A percentile compares a stretch with the other conserved stretches of the same genome.
phyloP scores from a whole-genome alignment of 1,140 invertebrate species.

The Theocolax elegans region DNA sequence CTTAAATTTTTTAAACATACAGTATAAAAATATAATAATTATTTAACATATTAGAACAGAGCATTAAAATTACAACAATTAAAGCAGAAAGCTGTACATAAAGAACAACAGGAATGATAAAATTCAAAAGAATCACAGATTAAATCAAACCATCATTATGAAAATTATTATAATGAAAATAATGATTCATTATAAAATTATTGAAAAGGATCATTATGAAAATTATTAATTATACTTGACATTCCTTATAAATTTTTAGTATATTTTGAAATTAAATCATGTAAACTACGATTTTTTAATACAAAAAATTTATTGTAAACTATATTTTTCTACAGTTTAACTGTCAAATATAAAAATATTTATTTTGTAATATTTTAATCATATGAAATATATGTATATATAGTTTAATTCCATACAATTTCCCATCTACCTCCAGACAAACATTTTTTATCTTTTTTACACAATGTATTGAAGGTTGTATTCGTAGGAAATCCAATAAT shows the following conservation, averaged over 20 bases:
- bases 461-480: constrained; percentile 91
- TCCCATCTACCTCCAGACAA: constrained; percentile 53
- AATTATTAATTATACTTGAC: too few relatives aligned
- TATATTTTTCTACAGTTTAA: too few relatives aligned
- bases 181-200: neutral
- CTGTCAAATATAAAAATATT: too few relatives aligned
- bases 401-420: constrained; percentile 54
- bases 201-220: too few relatives aligned
- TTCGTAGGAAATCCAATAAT: constrained; percentile 85
- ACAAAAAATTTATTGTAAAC: too few relatives aligned
- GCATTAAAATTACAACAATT: constrained; percentile 59
- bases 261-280: too few relatives aligned
- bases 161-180: neutral
- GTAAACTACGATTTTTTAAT: too few relatives aligned
- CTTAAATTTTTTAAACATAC: constrained; percentile 19
- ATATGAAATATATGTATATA: too few relatives aligned
- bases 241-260: too few relatives aligned
- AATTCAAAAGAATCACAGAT: neutral
- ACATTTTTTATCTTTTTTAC: constrained; percentile 69
- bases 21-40: constrained; percentile 18
- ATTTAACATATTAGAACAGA: constrained; percentile 61
- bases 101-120: constrained; percentile 45
- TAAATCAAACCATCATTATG: too few relatives aligned
- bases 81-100: constrained; percentile 61
- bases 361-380: too few relatives aligned